Evolutionary conservation across 1,140 invertebrate genomes (phyloP), one percentile per base, ranked within the genome.

Genomic region (Pomacea maculata): DNA sequence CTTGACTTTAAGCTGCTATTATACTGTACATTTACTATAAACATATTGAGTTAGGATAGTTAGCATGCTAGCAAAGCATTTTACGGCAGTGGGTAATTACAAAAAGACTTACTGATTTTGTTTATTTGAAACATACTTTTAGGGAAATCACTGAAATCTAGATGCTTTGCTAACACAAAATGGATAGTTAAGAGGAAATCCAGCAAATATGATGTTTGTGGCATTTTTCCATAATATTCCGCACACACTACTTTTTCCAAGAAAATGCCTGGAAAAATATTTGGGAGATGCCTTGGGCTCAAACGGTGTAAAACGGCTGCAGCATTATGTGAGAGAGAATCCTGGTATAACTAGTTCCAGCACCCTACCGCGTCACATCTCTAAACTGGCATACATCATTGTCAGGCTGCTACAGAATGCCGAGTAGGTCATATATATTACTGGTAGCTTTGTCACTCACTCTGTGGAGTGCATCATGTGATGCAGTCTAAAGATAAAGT

Each of bases 371-470:
- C 21, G 75, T 11, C 85, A 85, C 65, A 73, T 88, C 34, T 80
- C 78, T 52, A 89, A 89, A 74, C 75, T 89, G 29, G 67, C 81
- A 4, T 89, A 89, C 78, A 84, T 89, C 64, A 84, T 87, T 55
- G 63, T 89, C 19, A 81, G 88, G 61, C 82, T 88, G 3, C 82
- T 88, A 54, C 88, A 88, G 74, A 88, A 88, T 86, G 88, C 88
- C 74, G 84, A 78, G 88, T 88, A 65, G 63, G 45, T 54, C 14
- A 21, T 21, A 2, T 21, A 21, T 21, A 2, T 21, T 0, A 19
- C 12, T n/a, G 8, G 25, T 73, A 34, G 19, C 5, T 34, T 21
- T 29, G 34, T 73, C 11, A 3, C 34, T 45, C 25, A 45, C 10
- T 34, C 52, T 2, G 52, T 45, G n/a, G 25, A 34, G 9, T 73